Percentiles rank a stretch among this genome's conserved stretches.
phyloP scores from a whole-genome alignment of 2,113 vertebrate genomes.

The Callocephalon fimbriatum region DNA sequence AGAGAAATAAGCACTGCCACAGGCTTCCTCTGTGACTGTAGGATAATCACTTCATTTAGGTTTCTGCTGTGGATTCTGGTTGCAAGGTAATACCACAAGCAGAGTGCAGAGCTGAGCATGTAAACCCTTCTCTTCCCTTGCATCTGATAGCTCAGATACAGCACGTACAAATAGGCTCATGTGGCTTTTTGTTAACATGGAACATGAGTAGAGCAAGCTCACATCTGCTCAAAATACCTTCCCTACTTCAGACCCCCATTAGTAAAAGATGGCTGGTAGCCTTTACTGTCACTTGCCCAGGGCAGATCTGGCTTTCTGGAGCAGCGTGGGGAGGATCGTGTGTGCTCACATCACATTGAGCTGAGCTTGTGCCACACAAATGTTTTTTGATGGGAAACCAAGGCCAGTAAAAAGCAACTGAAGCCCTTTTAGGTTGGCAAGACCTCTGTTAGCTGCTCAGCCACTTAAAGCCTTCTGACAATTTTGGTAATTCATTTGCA shows the following conservation, averaged over 20 bases:
- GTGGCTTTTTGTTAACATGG: not conserved
- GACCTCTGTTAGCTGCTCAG: not conserved
- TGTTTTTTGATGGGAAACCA: not conserved
- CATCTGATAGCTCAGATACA: not conserved
- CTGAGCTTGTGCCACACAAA: not conserved
- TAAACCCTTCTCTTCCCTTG: not conserved
- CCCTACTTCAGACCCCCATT: not conserved
- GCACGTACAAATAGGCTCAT: not conserved
- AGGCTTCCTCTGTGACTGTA: not conserved
- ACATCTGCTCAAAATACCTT: not conserved
- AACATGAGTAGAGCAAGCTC: not conserved
- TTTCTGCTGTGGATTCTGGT: not conserved
- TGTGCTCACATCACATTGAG: not conserved
- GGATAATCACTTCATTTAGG: not conserved
- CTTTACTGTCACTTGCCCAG: not conserved
- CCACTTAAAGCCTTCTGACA: not conserved
- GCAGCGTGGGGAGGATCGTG: not conserved
- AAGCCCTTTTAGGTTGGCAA: not conserved
- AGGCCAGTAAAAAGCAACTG: not conserved
- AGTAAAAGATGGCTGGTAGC: not conserved
- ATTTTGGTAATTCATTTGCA: not conserved
- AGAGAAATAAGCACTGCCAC: not conserved
- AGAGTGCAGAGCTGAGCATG: not conserved
- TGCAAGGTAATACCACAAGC: not conserved
- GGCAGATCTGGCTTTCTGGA: not conserved